These are phyloP conservation scores for Neogale vison DNA, from an alignment of 2,113 vertebrate genomes.

Conservation along the genomic window DNA sequence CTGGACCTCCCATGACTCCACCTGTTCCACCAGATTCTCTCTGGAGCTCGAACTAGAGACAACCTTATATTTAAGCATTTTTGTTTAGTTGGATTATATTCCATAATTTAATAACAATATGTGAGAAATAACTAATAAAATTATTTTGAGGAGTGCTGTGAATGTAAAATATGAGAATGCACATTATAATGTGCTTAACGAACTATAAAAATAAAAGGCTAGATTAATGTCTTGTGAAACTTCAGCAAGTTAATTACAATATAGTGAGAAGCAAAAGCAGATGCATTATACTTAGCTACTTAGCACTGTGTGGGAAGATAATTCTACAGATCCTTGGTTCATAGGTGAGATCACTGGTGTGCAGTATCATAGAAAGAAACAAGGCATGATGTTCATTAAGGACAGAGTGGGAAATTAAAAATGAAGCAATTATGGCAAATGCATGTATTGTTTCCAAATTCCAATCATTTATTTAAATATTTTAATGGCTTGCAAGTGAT, in stretches of 20 bases:
- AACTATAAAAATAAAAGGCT: constrained; percentile 56
- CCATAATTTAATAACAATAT: constrained; percentile 46
- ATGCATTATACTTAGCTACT: not conserved
- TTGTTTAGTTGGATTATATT: constrained; percentile 9
- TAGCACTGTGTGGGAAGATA: not conserved
- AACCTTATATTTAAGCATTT: not conserved
- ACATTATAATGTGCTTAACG: constrained; percentile 56
- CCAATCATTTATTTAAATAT: constrained; percentile 18
- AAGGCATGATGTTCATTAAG: not conserved
- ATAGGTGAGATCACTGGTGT: not conserved
- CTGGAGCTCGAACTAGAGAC: not conserved
- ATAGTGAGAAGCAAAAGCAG: not conserved
- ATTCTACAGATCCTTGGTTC: not conserved
- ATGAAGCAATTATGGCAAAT: not conserved
- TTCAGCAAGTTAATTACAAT: constrained; percentile 50
- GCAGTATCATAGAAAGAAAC: not conserved
- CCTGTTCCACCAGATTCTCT: not conserved
- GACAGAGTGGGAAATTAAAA: not conserved
- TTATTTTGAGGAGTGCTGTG: constrained; percentile 31
- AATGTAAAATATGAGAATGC: constrained; percentile 47
- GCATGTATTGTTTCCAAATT: not conserved
- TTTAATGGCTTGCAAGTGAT: not conserved
- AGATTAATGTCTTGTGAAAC: constrained; percentile 58
- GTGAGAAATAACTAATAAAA: constrained; percentile 24
- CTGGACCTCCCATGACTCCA: not conserved